These are phyloP conservation scores for Delia radicum DNA, from an alignment of 1,140 invertebrate species.

Conservation along the genomic window DNA sequence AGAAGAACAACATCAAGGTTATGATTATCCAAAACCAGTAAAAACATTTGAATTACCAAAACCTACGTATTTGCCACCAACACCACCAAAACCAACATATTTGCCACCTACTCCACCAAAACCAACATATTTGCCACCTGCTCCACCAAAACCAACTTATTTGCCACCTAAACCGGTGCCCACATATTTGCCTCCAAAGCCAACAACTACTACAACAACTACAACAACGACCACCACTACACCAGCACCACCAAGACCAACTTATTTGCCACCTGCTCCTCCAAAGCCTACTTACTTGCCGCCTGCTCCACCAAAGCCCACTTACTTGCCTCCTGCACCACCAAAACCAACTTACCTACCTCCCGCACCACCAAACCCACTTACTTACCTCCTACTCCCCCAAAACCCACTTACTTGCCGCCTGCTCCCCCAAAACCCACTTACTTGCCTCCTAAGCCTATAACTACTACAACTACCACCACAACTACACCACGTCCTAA, in stretches of 20 bases:
- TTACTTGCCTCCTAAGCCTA: conserved; percentile 36
- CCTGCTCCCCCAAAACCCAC: conserved; percentile 29
- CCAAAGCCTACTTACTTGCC: conserved; percentile 31
- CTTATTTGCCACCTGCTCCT: conserved; percentile 19
- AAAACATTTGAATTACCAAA: conserved; percentile 42
- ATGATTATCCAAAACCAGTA: conserved; percentile 42
- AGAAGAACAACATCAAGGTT: conserved; percentile 40
- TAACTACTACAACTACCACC: conserved; percentile 30
- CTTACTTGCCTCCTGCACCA: conserved; percentile 35
- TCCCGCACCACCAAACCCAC: conserved; percentile 29
- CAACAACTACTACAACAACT: conserved; percentile 31
- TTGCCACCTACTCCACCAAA: conserved; percentile 33
- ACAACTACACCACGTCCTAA: neutral
- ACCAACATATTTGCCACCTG: conserved; percentile 25
- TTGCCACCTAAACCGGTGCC: conserved; percentile 29
- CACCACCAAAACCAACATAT: conserved; percentile 29
- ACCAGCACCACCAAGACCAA: conserved; percentile 24
- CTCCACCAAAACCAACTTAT: neutral
- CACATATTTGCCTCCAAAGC: conserved; percentile 36
- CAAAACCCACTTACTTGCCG: conserved; percentile 27
- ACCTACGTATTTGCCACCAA: conserved; percentile 22
- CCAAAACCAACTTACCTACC: neutral
- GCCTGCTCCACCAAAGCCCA: conserved; percentile 28
- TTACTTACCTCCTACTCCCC: conserved; percentile 26
- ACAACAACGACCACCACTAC: conserved; percentile 25